Percentiles rank a stretch among this genome's conserved stretches.
These are phyloP conservation scores for Drosophila hawaiiensis DNA, from an alignment of 2,888 invertebrate genomes.

Conservation along the genomic window DNA sequence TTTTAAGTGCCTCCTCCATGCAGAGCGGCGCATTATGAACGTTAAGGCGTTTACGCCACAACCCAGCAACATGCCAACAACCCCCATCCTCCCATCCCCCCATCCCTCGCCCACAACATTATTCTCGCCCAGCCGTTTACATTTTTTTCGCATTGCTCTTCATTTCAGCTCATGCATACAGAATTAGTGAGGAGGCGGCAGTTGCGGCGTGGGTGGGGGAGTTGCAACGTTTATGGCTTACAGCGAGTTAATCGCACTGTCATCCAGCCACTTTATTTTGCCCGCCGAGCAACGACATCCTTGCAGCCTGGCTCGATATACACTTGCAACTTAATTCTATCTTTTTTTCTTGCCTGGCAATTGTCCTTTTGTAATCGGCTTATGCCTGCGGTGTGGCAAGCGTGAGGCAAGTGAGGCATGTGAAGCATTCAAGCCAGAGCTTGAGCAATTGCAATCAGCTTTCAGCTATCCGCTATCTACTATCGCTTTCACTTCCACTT, in stretches of 20 bases:
- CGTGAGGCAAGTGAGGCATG: slow-evolving; percentile 15
- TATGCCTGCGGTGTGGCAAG: slow-evolving; percentile 30
- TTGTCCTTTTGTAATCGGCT: slow-evolving; percentile 65
- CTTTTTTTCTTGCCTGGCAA: slow-evolving; percentile 33
- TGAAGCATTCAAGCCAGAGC: slow-evolving; percentile 39
- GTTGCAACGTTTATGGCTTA: slow-evolving; percentile 75
- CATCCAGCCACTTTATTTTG: slow-evolving; percentile 68
- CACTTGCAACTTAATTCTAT: slow-evolving; percentile 18
- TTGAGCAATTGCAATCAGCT: slow-evolving; percentile 22
- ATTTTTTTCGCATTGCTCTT: slow-evolving; percentile 53
- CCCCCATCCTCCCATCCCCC: slow-evolving; percentile 7
- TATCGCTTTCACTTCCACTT: slow-evolving; percentile 11
- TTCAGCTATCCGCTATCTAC: neutral
- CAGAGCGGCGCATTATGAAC: slow-evolving; percentile 60
- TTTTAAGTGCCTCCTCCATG: slow-evolving; percentile 69
- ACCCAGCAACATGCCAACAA: neutral
- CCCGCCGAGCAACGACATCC: slow-evolving; percentile 29
- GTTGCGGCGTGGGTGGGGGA: neutral
- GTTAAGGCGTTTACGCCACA: slow-evolving; percentile 61
- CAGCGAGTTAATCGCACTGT: slow-evolving; percentile 79
- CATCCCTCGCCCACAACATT: slow-evolving; percentile 6
- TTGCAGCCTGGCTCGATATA: slow-evolving; percentile 28
- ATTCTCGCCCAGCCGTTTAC: slow-evolving; percentile 25
- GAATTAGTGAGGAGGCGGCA: slow-evolving; percentile 67
- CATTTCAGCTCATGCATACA: slow-evolving; percentile 80